Evolutionary conservation across 2,888 invertebrate genomes (phyloP).

Genomic region (Lepidonotus clava): DNA sequence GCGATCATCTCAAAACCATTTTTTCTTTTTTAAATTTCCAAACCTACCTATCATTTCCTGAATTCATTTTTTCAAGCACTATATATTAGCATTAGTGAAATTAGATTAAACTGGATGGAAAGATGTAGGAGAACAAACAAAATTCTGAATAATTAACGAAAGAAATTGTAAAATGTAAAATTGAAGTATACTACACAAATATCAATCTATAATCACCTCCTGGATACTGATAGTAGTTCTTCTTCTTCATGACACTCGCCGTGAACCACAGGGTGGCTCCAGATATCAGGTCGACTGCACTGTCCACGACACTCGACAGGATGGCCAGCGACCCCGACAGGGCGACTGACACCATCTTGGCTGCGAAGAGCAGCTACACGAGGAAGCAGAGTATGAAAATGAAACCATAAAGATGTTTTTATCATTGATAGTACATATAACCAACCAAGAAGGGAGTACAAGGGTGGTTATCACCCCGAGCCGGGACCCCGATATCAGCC

Average conservation of each 20-base stretch:
- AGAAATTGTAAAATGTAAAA: neutral
- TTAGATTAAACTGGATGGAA: no score
- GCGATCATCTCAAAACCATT: no score
- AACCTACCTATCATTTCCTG: no score
- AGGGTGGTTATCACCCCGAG: no score
- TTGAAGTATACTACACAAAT: neutral
- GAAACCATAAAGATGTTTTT: no score
- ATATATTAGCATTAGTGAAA: no score
- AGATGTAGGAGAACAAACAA: neutral
- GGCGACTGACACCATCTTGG: constrained; percentile 80
- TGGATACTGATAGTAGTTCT: constrained; percentile 81
- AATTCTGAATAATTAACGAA: neutral
- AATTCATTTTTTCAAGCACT: no score
- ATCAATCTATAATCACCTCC: constrained; percentile 72
- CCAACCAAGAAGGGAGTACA: no score
- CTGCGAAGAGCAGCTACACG: constrained; percentile 76
- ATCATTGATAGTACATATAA: no score
- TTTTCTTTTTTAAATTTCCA: no score
- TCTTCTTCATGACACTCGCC: constrained; percentile 78
- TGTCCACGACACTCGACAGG: constrained; percentile 82
- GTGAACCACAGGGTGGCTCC: constrained; percentile 80
- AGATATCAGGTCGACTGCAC: constrained; percentile 81
- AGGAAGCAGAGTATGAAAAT: no score
- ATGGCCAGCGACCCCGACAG: constrained; percentile 82
- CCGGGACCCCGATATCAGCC: no score